phyloP scores from a whole-genome alignment of 2,888 invertebrate species.

The Zelleria hepariella region DNA sequence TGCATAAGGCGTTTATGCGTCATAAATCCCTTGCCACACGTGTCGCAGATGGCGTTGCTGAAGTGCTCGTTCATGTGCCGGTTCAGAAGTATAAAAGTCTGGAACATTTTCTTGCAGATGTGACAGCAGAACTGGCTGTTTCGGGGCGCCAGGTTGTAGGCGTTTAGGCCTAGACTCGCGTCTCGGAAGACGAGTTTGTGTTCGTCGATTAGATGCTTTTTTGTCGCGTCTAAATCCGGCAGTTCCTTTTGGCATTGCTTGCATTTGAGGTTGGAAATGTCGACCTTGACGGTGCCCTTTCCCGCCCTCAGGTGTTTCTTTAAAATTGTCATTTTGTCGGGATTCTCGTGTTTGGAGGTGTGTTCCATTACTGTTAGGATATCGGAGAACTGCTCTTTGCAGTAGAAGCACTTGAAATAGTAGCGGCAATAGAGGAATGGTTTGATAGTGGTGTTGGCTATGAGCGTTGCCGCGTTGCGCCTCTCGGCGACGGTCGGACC shows the following conservation, averaged over 20 bases:
- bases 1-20: conserved; percentile 43
- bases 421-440: conserved; percentile 52
- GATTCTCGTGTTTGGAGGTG: conserved; percentile 30
- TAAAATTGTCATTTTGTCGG: conserved; percentile 27
- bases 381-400: conserved; percentile 38
- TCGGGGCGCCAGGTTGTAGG: conserved; percentile 34
- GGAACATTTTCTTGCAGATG: conserved; percentile 49
- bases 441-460: conserved; percentile 36
- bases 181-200: conserved; percentile 36
- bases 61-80: conserved; percentile 57
- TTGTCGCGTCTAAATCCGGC: conserved; percentile 28
- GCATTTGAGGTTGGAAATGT: conserved; percentile 45
- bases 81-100: conserved; percentile 56
- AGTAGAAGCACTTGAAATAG: conserved; percentile 52
- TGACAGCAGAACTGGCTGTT: conserved; percentile 44
- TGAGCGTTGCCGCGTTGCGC: conserved; percentile 40
- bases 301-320: conserved; percentile 44
- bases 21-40: conserved; percentile 50
- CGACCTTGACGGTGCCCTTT: conserved; percentile 45
- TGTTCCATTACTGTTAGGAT: conserved; percentile 35
- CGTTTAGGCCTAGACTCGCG: conserved; percentile 42
- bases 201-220: conserved; percentile 30
- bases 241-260: conserved; percentile 30
- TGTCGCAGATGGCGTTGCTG: conserved; percentile 48
- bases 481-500: conserved; percentile 49